Evolutionary conservation across 2,797 vertebrate genomes (phyloP), one percentile per base, ranked within the genome.

Genomic region (Cryptoblepharus egeriae): DNA sequence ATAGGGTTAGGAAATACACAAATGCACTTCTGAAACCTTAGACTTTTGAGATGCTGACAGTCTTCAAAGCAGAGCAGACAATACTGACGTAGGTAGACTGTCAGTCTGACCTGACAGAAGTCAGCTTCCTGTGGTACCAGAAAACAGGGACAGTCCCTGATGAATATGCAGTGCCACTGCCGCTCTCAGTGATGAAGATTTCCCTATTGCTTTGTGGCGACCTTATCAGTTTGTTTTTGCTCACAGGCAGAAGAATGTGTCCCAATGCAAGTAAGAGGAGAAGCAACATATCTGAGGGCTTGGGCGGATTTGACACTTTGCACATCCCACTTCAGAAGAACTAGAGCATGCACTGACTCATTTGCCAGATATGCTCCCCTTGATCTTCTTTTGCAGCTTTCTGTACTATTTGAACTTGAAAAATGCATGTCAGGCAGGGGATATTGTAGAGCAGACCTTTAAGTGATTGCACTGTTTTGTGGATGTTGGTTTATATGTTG

Each of bases 241-340:
- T 88, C 89, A 92, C 79, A 78, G 1, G 3, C 0, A 60, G 9
- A 42, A 4, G 79, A 87, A 91, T 90, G 87, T 75, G 88, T 26
- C 30, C 58, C 49, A 74, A 35, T 55, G 28, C 70, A 60, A 55
- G 35, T 11, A 32, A 30, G 58, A 65, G 6, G 71, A 80, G 69
- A 52, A 55, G 32, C 45, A 22, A 26, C 49, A 39, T 61, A n/a
- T 74, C 49, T 8, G 26, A 49, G 45, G 5, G 63, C 32, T n/a
- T 64, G 15, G 16, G 63, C 63, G 15, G 49, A 61, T 74, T 74
- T 81, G 12, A 81, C 32, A 52, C n/a, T 15, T 3, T 35, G 30
- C 16, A 24, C 72, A 30, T 57, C 79, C 35, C 52, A 32, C 61
- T 74, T 16, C 16, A 39, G 35, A 81, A n/a, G 26, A 64, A 81